phyloP scores from a whole-genome alignment of 2,113 vertebrate genomes.

The Ophiodon elongatus region DNA sequence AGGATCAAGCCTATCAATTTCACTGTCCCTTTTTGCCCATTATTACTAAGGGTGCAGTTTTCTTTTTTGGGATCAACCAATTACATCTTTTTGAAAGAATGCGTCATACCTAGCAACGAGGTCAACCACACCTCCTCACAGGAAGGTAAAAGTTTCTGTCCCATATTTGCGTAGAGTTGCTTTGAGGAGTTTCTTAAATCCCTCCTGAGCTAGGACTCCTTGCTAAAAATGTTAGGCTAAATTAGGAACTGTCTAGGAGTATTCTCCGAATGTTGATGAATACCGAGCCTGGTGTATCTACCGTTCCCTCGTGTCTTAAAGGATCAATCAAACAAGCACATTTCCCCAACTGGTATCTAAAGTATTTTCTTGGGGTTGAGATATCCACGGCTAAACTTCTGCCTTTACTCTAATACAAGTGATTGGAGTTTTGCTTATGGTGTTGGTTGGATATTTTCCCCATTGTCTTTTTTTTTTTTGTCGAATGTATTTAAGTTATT shows the following conservation, averaged over 20 bases:
- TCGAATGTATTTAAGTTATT: background rate
- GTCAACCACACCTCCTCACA: background rate
- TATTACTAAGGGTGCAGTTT: background rate
- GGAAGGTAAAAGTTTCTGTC: background rate
- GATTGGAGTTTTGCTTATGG: background rate
- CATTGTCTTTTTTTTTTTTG: background rate
- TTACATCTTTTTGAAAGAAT: background rate
- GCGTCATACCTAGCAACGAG: background rate
- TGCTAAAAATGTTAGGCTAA: background rate
- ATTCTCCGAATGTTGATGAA: background rate
- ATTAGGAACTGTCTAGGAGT: background rate
- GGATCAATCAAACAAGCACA: background rate
- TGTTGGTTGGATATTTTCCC: background rate
- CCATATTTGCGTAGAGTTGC: background rate
- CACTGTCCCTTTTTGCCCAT: background rate
- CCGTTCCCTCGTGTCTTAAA: background rate
- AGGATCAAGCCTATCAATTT: too few relatives aligned
- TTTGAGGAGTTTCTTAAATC: background rate
- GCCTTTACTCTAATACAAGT: background rate
- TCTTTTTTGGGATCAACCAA: background rate
- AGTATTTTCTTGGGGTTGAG: constrained; percentile 3
- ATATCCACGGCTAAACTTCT: background rate
- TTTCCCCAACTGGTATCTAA: background rate
- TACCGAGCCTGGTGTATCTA: background rate
- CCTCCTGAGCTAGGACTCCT: background rate